Conservation (phyloP, 2,888 invertebrate species). For the Invenusta paracnida region DNA sequence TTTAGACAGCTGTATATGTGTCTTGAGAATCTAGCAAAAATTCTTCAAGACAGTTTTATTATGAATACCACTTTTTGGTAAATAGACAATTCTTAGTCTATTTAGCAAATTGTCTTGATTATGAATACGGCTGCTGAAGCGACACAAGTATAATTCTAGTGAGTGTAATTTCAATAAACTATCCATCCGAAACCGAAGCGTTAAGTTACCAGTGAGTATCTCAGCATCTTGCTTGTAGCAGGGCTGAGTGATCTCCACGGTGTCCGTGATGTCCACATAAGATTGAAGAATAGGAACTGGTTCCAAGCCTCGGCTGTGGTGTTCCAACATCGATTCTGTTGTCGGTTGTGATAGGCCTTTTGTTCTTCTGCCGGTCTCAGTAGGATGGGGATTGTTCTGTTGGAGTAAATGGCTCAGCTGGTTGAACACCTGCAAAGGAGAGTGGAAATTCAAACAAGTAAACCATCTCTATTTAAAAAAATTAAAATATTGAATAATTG, state of each 20-base stretch:
- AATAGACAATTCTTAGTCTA: too few species aligned
- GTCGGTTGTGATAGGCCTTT: background rate
- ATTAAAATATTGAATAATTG: background rate
- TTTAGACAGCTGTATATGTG: too few species aligned
- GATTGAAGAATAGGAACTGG: background rate
- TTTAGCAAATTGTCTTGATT: too few species aligned
- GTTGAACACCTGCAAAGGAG: constrained; percentile 77
- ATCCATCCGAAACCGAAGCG: too few species aligned
- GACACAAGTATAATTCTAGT: too few species aligned
- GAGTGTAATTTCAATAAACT: too few species aligned
- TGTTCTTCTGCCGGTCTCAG: background rate
- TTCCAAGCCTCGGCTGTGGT: background rate
- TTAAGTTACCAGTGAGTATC: background rate
- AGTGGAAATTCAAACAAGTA: constrained; percentile 90
- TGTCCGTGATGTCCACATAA: background rate
- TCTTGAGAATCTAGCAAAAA: too few species aligned
- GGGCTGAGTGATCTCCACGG: background rate
- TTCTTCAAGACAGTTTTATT: too few species aligned
- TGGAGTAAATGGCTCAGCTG: constrained; percentile 84
- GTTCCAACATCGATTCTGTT: background rate
- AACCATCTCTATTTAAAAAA: constrained; percentile 70
- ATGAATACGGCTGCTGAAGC: too few species aligned
- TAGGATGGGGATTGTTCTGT: background rate
- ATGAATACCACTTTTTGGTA: too few species aligned
- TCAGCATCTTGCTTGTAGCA: background rate